phyloP scores from a whole-genome alignment of 1,140 invertebrate genomes.

The Penaeus chinensis region DNA sequence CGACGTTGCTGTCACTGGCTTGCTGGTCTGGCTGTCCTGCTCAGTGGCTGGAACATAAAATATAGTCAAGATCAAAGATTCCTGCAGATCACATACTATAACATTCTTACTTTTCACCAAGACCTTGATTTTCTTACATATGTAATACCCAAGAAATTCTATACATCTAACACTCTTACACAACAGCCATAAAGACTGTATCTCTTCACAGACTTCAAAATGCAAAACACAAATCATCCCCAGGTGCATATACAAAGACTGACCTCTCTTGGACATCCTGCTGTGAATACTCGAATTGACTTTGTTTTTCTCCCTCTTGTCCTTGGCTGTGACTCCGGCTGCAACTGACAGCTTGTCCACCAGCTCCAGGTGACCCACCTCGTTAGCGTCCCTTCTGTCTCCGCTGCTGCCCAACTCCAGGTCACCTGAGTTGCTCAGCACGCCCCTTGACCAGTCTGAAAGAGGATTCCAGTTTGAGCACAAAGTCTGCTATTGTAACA shows the following conservation, averaged over 20 bases:
- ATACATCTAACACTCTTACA: no score
- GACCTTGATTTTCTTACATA: no score
- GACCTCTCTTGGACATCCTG: conserved; percentile 40
- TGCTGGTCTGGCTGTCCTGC: no score
- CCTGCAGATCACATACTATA: no score
- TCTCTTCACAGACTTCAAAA: no score
- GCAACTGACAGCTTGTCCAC: conserved; percentile 53
- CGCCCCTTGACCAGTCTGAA: conserved; percentile 52
- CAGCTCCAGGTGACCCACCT: conserved; percentile 46
- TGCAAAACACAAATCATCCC: neutral
- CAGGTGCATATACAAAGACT: neutral
- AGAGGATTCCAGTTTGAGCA: neutral
- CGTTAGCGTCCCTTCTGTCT: conserved; percentile 39
- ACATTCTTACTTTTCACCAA: no score
- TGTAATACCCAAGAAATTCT: no score
- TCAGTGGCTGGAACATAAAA: no score
- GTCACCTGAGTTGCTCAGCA: conserved; percentile 26
- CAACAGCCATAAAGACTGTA: no score
- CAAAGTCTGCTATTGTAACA: no score
- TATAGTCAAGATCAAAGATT: no score
- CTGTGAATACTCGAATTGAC: conserved; percentile 31
- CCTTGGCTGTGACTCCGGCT: conserved; percentile 47
- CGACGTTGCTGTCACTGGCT: neutral
- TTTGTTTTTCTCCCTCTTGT: conserved; percentile 55
- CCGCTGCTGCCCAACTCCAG: conserved; percentile 20